These are phyloP conservation scores for Monochamus saltuarius DNA, from an alignment of 1,140 invertebrate species.

Conservation along the genomic window DNA sequence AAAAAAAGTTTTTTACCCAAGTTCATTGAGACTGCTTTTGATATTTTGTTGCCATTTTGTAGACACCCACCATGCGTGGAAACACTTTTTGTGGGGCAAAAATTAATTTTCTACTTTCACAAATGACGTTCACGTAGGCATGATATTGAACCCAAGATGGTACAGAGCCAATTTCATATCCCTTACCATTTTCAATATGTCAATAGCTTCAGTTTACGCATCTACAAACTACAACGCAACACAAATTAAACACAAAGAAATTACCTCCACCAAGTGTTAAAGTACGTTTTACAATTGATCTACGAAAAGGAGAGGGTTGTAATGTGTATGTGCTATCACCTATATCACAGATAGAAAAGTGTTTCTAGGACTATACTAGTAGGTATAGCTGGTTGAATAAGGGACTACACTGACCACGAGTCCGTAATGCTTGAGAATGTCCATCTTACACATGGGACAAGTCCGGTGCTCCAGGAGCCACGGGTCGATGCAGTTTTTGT, in stretches of 20 bases:
- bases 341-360: slow-evolving; percentile 18
- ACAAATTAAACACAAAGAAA: background rate
- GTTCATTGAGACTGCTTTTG: no score
- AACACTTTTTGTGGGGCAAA: no score
- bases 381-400: slow-evolving; percentile 20
- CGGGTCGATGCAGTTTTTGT: slow-evolving; percentile 91
- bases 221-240: slow-evolving; percentile 11
- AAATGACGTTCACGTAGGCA: no score
- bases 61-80: no score
- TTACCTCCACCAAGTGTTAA: slow-evolving; percentile 17
- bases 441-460: slow-evolving; percentile 95
- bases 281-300: background rate
- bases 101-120: no score
- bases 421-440: slow-evolving; percentile 90
- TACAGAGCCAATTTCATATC: no score
- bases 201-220: no score
- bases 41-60: no score
- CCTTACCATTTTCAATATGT: no score
- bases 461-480: slow-evolving; percentile 91
- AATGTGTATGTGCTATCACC: slow-evolving; percentile 11
- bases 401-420: slow-evolving; percentile 67
- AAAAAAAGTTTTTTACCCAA: no score
- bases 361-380: slow-evolving; percentile 7
- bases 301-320: slow-evolving; percentile 3
- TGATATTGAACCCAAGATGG: no score